Percentiles rank a stretch among this genome's conserved stretches.
These are phyloP conservation scores for Siphlonurus alternatus DNA, from an alignment of 2,888 invertebrate genomes.

Conservation along the genomic window DNA sequence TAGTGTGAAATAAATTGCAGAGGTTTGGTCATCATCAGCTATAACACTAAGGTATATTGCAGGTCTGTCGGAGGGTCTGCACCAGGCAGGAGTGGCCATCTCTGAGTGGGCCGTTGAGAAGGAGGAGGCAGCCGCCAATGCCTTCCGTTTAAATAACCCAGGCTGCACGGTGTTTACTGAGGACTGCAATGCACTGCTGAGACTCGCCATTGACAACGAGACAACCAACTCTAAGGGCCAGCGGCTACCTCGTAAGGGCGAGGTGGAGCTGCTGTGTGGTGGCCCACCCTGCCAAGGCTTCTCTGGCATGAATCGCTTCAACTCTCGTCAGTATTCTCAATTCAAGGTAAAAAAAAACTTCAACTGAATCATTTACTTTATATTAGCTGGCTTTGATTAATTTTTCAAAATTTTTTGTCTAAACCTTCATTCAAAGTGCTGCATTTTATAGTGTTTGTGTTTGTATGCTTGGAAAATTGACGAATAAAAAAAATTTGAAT, in stretches of 20 bases:
- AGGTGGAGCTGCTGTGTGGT: slow-evolving; percentile 68
- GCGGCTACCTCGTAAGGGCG: slow-evolving; percentile 52
- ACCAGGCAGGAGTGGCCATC: slow-evolving; percentile 48
- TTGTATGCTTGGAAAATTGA: too few species aligned
- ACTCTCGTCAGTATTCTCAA: slow-evolving; percentile 62
- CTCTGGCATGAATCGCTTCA: slow-evolving; percentile 79
- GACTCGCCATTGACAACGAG: slow-evolving; percentile 45
- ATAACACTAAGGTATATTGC: slow-evolving; percentile 2
- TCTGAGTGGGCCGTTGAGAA: slow-evolving; percentile 71
- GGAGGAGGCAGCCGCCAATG: slow-evolving; percentile 57
- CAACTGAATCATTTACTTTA: too few species aligned
- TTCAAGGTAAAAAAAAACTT: slow-evolving; percentile 44
- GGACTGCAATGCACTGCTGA: slow-evolving; percentile 59
- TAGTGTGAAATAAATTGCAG: too few species aligned
- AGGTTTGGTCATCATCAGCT: too few species aligned
- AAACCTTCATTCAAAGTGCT: too few species aligned
- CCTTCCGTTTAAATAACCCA: slow-evolving; percentile 60
- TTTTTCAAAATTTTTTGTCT: too few species aligned
- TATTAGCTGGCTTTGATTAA: too few species aligned
- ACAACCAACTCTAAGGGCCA: slow-evolving; percentile 29
- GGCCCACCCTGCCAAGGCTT: slow-evolving; percentile 85
- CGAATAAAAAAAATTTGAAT: too few species aligned
- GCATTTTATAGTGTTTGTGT: too few species aligned
- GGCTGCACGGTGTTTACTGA: slow-evolving; percentile 58
- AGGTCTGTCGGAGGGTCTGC: slow-evolving; percentile 56